Evolutionary conservation across 2,797 vertebrate species (phyloP).

Genomic region (Ciconia nigra): DNA sequence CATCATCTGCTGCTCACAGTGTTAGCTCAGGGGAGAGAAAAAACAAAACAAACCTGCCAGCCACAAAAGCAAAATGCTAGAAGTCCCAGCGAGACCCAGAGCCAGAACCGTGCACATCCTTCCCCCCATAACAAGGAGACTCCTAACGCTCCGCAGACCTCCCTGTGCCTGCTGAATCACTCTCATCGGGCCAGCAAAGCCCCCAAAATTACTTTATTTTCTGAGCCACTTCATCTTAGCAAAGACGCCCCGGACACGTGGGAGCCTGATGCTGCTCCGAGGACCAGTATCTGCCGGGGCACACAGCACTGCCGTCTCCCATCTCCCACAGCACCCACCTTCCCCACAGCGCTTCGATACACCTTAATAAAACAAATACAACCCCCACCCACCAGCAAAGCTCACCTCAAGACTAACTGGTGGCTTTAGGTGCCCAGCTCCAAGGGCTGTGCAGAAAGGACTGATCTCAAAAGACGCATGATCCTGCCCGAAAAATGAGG

Average conservation of each 20-base stretch:
- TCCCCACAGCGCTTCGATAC: not conserved
- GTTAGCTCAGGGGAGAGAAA: not conserved
- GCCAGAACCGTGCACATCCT: not conserved
- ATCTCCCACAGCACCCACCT: not conserved
- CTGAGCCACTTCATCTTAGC: not conserved
- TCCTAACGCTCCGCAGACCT: not conserved
- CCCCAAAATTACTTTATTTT: not conserved
- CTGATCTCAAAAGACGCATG: fast-evolving
- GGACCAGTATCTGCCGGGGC: not conserved
- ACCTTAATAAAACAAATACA: not conserved
- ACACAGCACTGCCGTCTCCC: fast-evolving
- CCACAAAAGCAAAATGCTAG: not conserved
- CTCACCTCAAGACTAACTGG: not conserved
- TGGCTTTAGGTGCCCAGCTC: not conserved
- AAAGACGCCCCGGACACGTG: fast-evolving
- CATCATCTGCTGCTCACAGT: not conserved
- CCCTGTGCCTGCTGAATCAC: not conserved
- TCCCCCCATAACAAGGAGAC: not conserved
- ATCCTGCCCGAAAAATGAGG: not conserved
- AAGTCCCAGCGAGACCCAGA: not conserved
- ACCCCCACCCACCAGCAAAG: not conserved
- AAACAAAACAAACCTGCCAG: not conserved
- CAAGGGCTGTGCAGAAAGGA: not conserved
- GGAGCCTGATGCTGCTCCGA: not conserved
- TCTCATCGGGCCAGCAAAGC: not conserved